These are phyloP conservation scores for Dione vanillae DNA, from an alignment of 2,888 invertebrate genomes.

Conservation along the genomic window DNA sequence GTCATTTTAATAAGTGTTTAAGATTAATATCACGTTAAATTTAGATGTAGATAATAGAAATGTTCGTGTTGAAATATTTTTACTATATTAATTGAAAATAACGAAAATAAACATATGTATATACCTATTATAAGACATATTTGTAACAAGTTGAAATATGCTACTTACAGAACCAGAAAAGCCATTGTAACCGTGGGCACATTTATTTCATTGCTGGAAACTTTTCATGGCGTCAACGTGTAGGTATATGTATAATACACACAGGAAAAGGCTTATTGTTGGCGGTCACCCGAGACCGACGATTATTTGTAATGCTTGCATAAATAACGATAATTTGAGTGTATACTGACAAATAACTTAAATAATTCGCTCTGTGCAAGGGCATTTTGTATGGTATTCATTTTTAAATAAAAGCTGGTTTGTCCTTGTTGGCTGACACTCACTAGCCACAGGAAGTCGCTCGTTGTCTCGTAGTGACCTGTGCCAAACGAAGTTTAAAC, in stretches of 20 bases:
- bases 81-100: too few species aligned
- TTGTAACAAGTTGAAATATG: conserved; percentile 4
- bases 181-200: conserved; percentile 2
- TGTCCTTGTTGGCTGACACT: conserved; percentile 69
- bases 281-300: not conserved
- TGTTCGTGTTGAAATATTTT: not conserved
- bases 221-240: conserved; percentile 2
- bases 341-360: not conserved
- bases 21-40: not conserved
- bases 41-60: not conserved
- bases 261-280: conserved; percentile 11
- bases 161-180: not conserved
- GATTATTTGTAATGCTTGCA: conserved; percentile 17
- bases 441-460: conserved; percentile 73
- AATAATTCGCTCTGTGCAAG: not conserved
- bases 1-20: not conserved
- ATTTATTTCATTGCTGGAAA: conserved; percentile 11
- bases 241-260: not conserved
- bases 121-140: not conserved
- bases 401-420: conserved; percentile 60
- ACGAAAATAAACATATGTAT: too few species aligned
- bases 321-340: not conserved
- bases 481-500: conserved; percentile 56
- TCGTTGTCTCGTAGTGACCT: conserved; percentile 77
- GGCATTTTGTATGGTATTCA: conserved; percentile 22